Evolutionary conservation across 2,888 invertebrate species (phyloP), one percentile per base, ranked within the genome.

Genomic region (Noctuana brunneofusca): DNA sequence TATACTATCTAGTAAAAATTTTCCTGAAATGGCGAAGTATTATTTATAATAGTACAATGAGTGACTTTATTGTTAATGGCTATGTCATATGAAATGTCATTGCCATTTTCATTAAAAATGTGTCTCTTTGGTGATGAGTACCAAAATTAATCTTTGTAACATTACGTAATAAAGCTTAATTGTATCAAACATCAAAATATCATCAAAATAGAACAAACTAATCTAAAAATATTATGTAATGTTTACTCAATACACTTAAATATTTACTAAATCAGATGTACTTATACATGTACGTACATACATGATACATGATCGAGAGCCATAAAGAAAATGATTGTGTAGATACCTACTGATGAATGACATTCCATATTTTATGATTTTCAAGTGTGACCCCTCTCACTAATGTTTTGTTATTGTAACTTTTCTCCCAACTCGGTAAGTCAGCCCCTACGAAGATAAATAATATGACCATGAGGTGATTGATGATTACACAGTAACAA

Each of bases 171-270:
- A 6, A 16, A 41, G 2, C 16, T 41, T 16, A 14, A n/a, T n/a
- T n/a, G n/a, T 41, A 11, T 30, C 30, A 1, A 41, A 57, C 57
- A 57, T 22, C 57, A 57, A 48, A 22, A 57, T 35, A 49, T 49
- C 35, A 35, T 49, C 48, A 35, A 57, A 14, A 57, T 35, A 48
- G 30, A 57, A 32, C 48, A n/a, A 48, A 57, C 24, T 35, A 22
- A 46, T 57, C 35, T 49, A 24, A 57, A 35, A 56, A 56, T 35
- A 57, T 57, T 3, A 24, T 22, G 38, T 38, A 38, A 53, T 54
- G 38, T 24, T 41, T 41, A 38, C n/a, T 12, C 1, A 38, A 41
- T n/a, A n/a, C n/a, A n/a, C n/a, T n/a, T n/a, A n/a, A n/a, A n/a
- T n/a, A n/a, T n/a, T n/a, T n/a, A n/a, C n/a, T n/a, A n/a, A n/a